phyloP scores from a whole-genome alignment of 1,140 invertebrate species.

The Dreissena polymorpha region DNA sequence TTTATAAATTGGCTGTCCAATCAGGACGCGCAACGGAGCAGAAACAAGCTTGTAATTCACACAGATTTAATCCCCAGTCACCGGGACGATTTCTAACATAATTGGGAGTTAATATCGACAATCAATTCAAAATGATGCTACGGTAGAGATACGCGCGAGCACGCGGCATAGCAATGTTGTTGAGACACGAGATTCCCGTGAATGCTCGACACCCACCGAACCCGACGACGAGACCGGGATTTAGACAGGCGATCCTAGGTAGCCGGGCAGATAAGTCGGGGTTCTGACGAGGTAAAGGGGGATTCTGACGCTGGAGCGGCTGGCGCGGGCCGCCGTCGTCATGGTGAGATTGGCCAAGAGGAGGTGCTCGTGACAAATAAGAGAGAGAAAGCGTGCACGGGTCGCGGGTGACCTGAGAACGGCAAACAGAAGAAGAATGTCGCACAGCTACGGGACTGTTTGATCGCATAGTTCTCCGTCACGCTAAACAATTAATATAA shows the following conservation, averaged over 20 bases:
- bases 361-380: neutral
- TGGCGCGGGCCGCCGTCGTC: slow-evolving; percentile 10
- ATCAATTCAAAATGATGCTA: slow-evolving; percentile 6
- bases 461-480: too few species aligned
- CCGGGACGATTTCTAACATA: neutral
- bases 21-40: neutral
- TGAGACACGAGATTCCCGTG: too few species aligned
- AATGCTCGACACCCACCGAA: neutral
- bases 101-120: slow-evolving; percentile 8
- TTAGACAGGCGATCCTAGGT: slow-evolving; percentile 3
- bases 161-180: too few species aligned
- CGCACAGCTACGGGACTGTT: too few species aligned
- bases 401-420: neutral
- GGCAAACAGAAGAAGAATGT: neutral
- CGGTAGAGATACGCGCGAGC: neutral
- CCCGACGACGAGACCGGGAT: neutral
- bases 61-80: neutral
- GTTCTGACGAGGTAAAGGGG: neutral
- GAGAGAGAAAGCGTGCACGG: neutral
- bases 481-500: too few species aligned
- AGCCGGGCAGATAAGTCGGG: slow-evolving; percentile 6
- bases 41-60: neutral
- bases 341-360: neutral
- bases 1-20: neutral
- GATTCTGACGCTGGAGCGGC: neutral